Conservation (phyloP, 2,888 invertebrate genomes). For the Lasioglossum pauxillum region DNA sequence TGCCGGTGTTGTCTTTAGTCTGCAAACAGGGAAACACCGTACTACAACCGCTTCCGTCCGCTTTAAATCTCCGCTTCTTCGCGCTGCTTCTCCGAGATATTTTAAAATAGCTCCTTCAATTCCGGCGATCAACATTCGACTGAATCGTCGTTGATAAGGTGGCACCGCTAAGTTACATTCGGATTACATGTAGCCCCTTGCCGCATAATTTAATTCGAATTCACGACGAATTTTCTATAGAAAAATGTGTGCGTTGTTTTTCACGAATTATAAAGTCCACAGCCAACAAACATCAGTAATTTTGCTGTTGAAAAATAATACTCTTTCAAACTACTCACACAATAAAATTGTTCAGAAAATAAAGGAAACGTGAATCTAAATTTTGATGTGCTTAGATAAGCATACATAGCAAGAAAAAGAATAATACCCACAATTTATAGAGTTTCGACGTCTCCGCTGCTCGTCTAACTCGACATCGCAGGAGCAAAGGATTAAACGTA, state of each 20-base stretch:
- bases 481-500: not conserved
- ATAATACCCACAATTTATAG: not conserved
- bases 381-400: not conserved
- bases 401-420: not conserved
- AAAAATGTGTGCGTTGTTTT: no score
- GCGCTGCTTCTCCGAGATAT: conserved; percentile 1
- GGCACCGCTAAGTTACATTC: not conserved
- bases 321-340: not conserved
- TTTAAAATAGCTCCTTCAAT: not conserved
- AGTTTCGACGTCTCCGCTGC: not conserved
- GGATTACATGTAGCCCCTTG: not conserved
- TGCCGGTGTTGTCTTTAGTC: conserved; percentile 61
- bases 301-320: no score
- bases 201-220: no score
- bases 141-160: not conserved
- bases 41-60: conserved; percentile 55
- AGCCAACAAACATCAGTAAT: not conserved
- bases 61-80: conserved; percentile 44
- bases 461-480: not conserved
- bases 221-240: no score
- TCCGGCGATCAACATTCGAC: not conserved
- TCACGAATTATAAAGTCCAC: no score
- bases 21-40: conserved; percentile 55
- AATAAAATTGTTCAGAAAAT: not conserved
- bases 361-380: not conserved